Percentiles rank a stretch among this genome's conserved stretches.
phyloP scores from a whole-genome alignment of 2,888 invertebrate species.

The Dimorphilus gyrociliatus region DNA sequence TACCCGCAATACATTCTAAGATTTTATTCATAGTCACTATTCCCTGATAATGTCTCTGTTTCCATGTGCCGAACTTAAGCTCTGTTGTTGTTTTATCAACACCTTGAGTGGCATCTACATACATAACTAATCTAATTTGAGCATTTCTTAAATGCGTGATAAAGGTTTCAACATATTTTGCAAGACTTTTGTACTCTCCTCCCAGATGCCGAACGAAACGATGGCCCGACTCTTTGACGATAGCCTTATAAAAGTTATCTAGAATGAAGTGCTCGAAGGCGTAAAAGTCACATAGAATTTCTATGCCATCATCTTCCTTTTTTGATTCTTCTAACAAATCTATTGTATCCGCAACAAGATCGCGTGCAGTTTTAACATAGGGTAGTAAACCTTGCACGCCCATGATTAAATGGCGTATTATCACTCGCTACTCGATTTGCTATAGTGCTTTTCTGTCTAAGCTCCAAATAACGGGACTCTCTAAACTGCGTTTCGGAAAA shows the following conservation, averaged over 20 bases:
- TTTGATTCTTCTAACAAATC: slow-evolving; percentile 24
- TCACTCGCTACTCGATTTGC: no score
- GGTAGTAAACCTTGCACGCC: slow-evolving; percentile 21
- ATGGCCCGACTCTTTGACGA: slow-evolving; percentile 14
- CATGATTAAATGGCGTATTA: no score
- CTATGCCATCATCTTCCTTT: slow-evolving; percentile 16
- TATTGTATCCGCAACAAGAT: slow-evolving; percentile 16
- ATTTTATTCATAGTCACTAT: no score
- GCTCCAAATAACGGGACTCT: no score
- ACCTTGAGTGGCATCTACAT: slow-evolving; percentile 26
- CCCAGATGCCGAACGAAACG: slow-evolving; percentile 20
- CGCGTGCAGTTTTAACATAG: slow-evolving; percentile 13
- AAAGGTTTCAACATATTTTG: slow-evolving; percentile 18
- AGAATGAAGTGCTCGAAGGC: slow-evolving; percentile 21
- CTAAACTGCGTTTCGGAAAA: no score
- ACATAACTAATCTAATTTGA: slow-evolving; percentile 24
- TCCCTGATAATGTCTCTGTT: slow-evolving; percentile 16
- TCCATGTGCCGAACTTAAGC: slow-evolving; percentile 27
- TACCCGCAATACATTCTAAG: no score
- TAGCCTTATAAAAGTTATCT: slow-evolving; percentile 16
- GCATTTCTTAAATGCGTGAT: slow-evolving; percentile 17
- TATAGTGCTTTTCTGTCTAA: no score
- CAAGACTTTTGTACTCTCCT: slow-evolving; percentile 23
- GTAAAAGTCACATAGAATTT: slow-evolving; percentile 29
- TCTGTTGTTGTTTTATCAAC: slow-evolving; percentile 14